Percentiles rank a stretch among this genome's conserved stretches.
Conservation (phyloP, 2,888 invertebrate species). For the Lottia scabra region DNA sequence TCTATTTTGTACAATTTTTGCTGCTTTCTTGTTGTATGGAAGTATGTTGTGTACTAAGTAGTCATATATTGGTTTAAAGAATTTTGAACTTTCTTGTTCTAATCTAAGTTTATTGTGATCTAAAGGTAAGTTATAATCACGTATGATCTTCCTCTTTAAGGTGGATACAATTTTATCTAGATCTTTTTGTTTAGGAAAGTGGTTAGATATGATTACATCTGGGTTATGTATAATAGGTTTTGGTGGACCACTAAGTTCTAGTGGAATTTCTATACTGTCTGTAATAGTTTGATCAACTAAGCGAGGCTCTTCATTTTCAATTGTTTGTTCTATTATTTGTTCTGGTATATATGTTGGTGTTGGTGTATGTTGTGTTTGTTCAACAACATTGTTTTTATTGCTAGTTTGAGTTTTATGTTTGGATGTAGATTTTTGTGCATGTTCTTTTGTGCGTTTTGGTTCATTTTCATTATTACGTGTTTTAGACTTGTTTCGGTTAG, state of each 20-base stretch:
- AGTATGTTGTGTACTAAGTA: neutral
- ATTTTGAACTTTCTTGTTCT: neutral
- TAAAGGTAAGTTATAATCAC: neutral
- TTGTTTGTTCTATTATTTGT: neutral
- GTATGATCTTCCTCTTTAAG: neutral
- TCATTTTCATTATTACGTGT: neutral
- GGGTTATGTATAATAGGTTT: conserved; percentile 2
- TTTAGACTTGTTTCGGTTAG: neutral
- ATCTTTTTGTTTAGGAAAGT: conserved; percentile 1
- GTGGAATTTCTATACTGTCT: neutral
- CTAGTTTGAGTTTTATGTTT: neutral
- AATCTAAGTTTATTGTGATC: neutral
- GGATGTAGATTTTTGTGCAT: neutral
- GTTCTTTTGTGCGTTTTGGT: neutral
- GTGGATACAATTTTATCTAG: neutral
- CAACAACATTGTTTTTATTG: neutral
- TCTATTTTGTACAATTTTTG: neutral
- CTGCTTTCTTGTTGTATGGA: neutral
- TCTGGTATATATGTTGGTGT: neutral
- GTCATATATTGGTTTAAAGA: neutral
- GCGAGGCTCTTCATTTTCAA: neutral
- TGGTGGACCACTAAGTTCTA: neutral
- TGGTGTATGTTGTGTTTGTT: neutral
- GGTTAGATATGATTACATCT: neutral
- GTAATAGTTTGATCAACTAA: neutral